A percentile compares a stretch with the other conserved stretches of the same genome.
Evolutionary conservation across 2,888 invertebrate genomes (phyloP).

Genomic region (Neoaliturus tenellus): DNA sequence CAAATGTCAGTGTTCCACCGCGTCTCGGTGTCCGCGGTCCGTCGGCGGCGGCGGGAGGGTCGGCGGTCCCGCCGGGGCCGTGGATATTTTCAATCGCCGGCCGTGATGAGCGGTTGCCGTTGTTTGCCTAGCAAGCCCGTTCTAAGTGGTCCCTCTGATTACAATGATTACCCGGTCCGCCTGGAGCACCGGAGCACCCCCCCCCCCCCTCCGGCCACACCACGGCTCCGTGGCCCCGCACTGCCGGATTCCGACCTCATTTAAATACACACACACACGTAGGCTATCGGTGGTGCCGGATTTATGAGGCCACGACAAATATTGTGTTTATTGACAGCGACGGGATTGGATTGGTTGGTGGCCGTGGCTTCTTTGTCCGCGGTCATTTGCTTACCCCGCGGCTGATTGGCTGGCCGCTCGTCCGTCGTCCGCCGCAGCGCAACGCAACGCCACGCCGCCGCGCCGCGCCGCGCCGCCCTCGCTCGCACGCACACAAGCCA

Average conservation of each 20-base stretch:
- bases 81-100: conserved; percentile 51
- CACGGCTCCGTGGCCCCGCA: neutral
- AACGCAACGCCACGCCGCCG: too few species aligned
- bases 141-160: conserved; percentile 47
- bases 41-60: neutral
- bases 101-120: conserved; percentile 49
- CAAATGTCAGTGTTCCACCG: neutral
- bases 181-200: neutral
- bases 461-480: too few species aligned
- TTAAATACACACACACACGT: conserved; percentile 42
- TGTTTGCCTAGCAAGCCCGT: conserved; percentile 47
- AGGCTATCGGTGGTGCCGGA: neutral
- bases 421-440: neutral
- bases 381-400: conserved; percentile 42
- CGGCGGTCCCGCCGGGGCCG: neutral
- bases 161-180: conserved; percentile 38
- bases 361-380: conserved; percentile 5
- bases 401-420: conserved; percentile 20
- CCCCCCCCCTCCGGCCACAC: neutral
- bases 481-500: too few species aligned
- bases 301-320: conserved; percentile 52
- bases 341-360: conserved; percentile 41
- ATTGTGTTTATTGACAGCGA: conserved; percentile 49
- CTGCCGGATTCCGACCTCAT: conserved; percentile 43
- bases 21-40: neutral